Conservation (phyloP, 1,140 invertebrate species). For the Sitobion miscanthi region DNA sequence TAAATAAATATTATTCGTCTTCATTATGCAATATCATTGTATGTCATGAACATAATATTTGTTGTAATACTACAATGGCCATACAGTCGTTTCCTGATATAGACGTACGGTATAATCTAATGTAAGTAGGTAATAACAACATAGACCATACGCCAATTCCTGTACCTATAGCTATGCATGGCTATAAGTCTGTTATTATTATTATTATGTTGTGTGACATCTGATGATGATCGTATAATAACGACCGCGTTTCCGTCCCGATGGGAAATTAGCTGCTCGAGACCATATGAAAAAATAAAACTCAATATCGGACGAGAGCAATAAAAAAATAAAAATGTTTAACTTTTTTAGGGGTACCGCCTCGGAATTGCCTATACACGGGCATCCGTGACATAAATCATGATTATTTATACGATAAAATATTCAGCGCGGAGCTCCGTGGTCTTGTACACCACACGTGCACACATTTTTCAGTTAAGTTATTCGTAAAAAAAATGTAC, state of each 20-base stretch:
- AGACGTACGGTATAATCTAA: background rate
- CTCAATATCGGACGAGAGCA: background rate
- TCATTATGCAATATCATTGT: background rate
- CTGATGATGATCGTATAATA: background rate
- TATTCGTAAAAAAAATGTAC: background rate
- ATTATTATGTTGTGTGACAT: background rate
- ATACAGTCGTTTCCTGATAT: background rate
- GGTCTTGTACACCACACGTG: background rate
- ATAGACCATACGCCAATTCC: background rate
- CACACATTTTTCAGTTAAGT: background rate
- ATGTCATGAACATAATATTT: background rate
- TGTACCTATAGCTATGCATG: background rate
- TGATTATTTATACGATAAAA: conserved; percentile 16
- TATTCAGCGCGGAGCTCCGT: background rate
- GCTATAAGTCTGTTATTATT: background rate
- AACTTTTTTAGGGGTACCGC: background rate
- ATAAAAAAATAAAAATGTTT: background rate
- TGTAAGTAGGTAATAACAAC: background rate
- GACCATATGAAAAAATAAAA: background rate
- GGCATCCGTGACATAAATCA: conserved; percentile 3
- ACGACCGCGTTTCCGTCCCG: background rate
- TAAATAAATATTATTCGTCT: background rate
- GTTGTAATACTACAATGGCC: background rate
- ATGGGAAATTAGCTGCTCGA: background rate
- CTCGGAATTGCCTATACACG: background rate